Percentiles rank a stretch among this genome's conserved stretches.
Conservation (phyloP, 2,113 vertebrate species). For the Bambusicola thoracicus region DNA sequence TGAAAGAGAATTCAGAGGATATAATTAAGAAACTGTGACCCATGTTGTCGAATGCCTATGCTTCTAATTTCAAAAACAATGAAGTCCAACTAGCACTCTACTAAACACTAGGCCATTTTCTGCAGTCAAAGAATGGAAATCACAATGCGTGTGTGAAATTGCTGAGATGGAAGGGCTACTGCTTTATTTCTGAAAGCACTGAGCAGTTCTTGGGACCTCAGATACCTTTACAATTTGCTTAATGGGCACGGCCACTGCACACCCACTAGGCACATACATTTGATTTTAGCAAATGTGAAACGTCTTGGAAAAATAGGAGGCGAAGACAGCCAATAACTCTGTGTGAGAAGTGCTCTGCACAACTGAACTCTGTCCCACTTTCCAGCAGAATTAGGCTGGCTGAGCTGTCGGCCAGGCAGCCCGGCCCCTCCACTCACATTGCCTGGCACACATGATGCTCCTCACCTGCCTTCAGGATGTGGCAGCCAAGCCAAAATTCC, state of each 20-base stretch:
- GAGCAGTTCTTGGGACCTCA: background rate
- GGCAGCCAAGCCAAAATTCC: background rate
- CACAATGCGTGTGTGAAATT: background rate
- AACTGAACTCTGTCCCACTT: conserved; percentile 42
- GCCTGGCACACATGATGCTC: background rate
- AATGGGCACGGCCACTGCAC: background rate
- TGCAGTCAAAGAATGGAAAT: background rate
- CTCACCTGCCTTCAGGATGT: background rate
- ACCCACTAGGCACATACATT: background rate
- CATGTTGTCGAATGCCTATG: background rate
- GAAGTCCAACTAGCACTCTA: background rate
- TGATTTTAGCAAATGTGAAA: conserved; percentile 9
- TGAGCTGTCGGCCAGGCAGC: background rate
- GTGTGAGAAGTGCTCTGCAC: background rate
- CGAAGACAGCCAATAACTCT: background rate
- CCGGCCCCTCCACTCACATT: background rate
- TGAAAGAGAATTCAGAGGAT: background rate
- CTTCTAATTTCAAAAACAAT: background rate
- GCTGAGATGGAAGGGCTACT: background rate
- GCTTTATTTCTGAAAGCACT: background rate
- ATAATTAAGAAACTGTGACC: background rate
- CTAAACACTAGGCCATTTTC: background rate
- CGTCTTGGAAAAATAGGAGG: background rate
- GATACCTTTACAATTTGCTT: background rate
- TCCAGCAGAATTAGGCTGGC: conserved; percentile 9